Evolutionary conservation across 2,888 invertebrate genomes (phyloP).

Genomic region (Dasysyrphus tricinctus): DNA sequence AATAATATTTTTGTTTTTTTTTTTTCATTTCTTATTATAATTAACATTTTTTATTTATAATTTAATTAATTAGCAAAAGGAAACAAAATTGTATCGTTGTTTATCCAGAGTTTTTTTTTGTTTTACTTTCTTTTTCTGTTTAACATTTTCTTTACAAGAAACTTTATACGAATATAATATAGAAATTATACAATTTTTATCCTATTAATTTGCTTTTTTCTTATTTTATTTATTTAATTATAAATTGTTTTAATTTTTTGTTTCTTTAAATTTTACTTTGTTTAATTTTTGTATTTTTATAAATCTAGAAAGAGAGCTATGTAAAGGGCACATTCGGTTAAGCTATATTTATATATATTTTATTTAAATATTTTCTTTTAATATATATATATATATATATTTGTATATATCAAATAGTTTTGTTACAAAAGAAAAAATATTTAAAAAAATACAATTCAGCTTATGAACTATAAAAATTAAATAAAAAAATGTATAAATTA

Average conservation of each 20-base stretch:
- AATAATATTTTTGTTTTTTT: conserved; percentile 21
- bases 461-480: conserved; percentile 46
- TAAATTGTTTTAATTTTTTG: conserved; percentile 51
- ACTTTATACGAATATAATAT: conserved; percentile 47
- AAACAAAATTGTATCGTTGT: conserved; percentile 64
- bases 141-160: conserved; percentile 55
- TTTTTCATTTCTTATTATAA: conserved; percentile 16
- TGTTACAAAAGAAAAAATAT: conserved; percentile 32
- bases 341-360: conserved; percentile 81
- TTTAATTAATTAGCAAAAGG: conserved; percentile 35
- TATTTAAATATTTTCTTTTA: conserved; percentile 76
- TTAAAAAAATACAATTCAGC: conserved; percentile 60
- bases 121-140: conserved; percentile 18
- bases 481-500: conserved; percentile 47
- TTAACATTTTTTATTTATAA: conserved; percentile 27
- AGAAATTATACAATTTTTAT: conserved; percentile 56
- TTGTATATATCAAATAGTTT: conserved; percentile 72
- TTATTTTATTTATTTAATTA: conserved; percentile 54
- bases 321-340: conserved; percentile 84
- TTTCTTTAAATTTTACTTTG: conserved; percentile 45
- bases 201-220: conserved; percentile 68
- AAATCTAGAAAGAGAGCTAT: conserved; percentile 83
- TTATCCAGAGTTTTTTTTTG: conserved; percentile 50
- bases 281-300: conserved; percentile 77
- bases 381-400: conserved; percentile 76